Evolutionary conservation across 2,888 invertebrate species (phyloP), one percentile per base, ranked within the genome.

Genomic region (Phaedon cochleariae): DNA sequence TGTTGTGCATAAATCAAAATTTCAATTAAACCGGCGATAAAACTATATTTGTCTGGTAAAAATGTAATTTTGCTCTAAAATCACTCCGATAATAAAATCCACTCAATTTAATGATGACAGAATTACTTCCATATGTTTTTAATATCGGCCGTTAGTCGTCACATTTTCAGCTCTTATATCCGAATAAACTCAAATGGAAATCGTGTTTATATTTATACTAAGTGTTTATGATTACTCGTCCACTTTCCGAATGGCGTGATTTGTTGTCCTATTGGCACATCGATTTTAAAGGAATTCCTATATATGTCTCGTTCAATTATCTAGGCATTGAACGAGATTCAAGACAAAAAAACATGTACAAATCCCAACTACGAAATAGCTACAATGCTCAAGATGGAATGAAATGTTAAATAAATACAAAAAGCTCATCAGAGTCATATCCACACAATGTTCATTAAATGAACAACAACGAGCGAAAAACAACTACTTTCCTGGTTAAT

Each of bases 41-140:
- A 75, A 75, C 73, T 75, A 74, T 73, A 74, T 75, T 74, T 71
- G 74, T 74, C 74, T 74, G 64, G 68, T 65, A 73, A 72, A 73
- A 74, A 70, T 68, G 68, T 67, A 62, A 72, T 69, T 73, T 72
- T 73, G 69, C 64, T 74, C 71, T 73, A 71, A 66, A 72, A 74
- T 69, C 58, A 57, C 41, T 52, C 18, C 61, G 58, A 64, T 66
- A 68, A 31, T 62, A 66, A 69, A 69, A 64, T 51, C 54, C 45
- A 57, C 57, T 57, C 45, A 59, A 67, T 67, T 67, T 66, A 66
- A 66, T 49, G 65, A 66, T 66, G 65, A 66, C 62, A 52, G 70
- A 73, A 71, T 73, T 70, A 69, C 72, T 70, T 67, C 68, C 71
- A 73, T 69, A 71, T 72, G 72, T 72, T 68, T 66, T 66, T 69